Percentiles rank a stretch among this genome's conserved stretches.
phyloP scores from a whole-genome alignment of 1,140 invertebrate genomes.

The Olivierus martensii region DNA sequence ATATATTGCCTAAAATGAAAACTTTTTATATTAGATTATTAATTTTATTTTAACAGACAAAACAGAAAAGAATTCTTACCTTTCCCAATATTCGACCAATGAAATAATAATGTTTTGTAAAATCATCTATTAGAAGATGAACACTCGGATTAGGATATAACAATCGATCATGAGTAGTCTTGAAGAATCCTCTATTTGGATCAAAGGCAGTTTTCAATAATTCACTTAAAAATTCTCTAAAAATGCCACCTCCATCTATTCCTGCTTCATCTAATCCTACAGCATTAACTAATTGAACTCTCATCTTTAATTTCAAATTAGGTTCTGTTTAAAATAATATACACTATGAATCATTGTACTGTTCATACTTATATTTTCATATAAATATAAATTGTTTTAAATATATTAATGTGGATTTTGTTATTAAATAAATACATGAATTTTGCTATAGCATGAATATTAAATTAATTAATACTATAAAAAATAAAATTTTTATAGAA shows the following conservation, averaged over 20 bases:
- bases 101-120: conserved; percentile 84
- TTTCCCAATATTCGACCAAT: conserved; percentile 91
- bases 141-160: conserved; percentile 92
- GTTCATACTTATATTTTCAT: too few relatives aligned
- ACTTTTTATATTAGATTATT: too few relatives aligned
- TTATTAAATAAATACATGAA: too few relatives aligned
- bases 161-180: conserved; percentile 78
- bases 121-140: conserved; percentile 64
- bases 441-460: too few relatives aligned
- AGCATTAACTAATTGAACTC: conserved; percentile 78
- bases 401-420: too few relatives aligned
- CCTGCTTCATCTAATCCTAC: conserved; percentile 86
- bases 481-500: too few relatives aligned
- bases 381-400: too few relatives aligned
- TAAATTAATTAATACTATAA: too few relatives aligned
- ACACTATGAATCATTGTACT: too few relatives aligned
- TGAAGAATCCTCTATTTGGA: conserved; percentile 89
- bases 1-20: conserved; percentile 56
- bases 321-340: conserved; percentile 44
- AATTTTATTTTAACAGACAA: conserved; percentile 20
- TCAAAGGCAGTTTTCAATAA: conserved; percentile 90
- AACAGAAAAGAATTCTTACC: conserved; percentile 9
- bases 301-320: conserved; percentile 65
- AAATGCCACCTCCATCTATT: conserved; percentile 86
- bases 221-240: conserved; percentile 77